phyloP scores from a whole-genome alignment of 2,113 vertebrate genomes.

The Phylloscopus trochiloides region DNA sequence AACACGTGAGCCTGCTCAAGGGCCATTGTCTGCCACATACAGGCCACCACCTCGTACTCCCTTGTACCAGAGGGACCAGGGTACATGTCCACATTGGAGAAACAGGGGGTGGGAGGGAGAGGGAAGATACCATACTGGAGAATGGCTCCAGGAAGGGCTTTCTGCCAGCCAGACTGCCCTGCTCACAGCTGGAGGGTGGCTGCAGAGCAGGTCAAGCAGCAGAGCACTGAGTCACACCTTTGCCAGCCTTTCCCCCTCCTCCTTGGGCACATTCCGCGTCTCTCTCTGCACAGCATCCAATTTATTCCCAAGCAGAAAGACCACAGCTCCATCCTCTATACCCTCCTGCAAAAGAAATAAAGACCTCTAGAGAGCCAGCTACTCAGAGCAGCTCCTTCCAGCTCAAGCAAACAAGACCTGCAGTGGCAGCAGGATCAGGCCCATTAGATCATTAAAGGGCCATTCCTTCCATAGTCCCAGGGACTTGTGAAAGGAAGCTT shows the following conservation, averaged over 20 bases:
- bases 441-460: neutral
- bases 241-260: slow-evolving; percentile 76
- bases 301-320: slow-evolving; percentile 85
- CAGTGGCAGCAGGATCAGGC: neutral
- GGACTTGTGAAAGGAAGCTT: neutral
- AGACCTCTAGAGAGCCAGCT: neutral
- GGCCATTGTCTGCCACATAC: neutral
- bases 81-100: neutral
- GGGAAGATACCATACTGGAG: neutral
- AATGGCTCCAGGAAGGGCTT: neutral
- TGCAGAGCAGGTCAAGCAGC: neutral
- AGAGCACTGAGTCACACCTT: slow-evolving; percentile 63
- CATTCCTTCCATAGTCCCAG: neutral
- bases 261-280: slow-evolving; percentile 53
- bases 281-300: slow-evolving; percentile 58
- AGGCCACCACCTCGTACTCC: neutral
- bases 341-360: slow-evolving; percentile 71
- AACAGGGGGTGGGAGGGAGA: accelerated
- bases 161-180: neutral
- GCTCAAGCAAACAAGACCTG: neutral
- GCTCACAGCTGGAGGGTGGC: neutral
- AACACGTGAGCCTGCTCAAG: neutral
- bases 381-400: neutral
- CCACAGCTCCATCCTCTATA: slow-evolving; percentile 71
- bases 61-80: neutral